These are phyloP conservation scores for Venustoraphidia nigricollis DNA, from an alignment of 2,888 invertebrate species.

Conservation along the genomic window DNA sequence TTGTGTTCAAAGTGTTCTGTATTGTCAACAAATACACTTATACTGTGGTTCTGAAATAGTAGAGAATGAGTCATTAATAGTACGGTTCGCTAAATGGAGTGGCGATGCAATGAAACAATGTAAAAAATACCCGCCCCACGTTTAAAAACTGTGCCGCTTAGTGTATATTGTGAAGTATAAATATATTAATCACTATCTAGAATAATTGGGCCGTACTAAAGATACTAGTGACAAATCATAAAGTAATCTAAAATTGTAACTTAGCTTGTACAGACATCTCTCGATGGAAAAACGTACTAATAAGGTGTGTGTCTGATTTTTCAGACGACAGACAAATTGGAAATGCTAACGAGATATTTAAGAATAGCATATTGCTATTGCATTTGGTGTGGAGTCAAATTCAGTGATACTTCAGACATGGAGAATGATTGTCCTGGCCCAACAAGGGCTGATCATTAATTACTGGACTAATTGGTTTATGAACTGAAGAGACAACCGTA, in stretches of 20 bases:
- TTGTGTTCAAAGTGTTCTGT: no score
- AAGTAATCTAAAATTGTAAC: conserved; percentile 17
- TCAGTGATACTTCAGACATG: conserved; percentile 44
- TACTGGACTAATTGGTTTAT: neutral
- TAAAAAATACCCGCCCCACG: no score
- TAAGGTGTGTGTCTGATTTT: conserved; percentile 9
- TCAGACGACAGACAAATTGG: conserved; percentile 37
- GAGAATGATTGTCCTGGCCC: conserved; percentile 47
- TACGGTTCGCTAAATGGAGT: no score
- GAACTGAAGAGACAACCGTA: no score
- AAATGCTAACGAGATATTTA: conserved; percentile 45
- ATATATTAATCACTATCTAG: no score
- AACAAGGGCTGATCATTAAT: conserved; percentile 40
- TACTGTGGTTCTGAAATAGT: no score
- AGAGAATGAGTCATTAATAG: no score
- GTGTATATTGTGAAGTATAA: no score
- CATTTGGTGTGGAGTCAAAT: conserved; percentile 62
- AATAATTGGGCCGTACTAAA: no score
- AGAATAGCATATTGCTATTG: conserved; percentile 58
- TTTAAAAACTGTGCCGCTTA: no score
- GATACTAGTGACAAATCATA: neutral
- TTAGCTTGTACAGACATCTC: neutral
- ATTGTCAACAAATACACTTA: no score
- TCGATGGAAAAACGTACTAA: neutral
- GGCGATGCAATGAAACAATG: no score